Conservation (phyloP, 37 sponge, comb jelly and placozoan genomes). For the Dysidea cf. avara region DNA sequence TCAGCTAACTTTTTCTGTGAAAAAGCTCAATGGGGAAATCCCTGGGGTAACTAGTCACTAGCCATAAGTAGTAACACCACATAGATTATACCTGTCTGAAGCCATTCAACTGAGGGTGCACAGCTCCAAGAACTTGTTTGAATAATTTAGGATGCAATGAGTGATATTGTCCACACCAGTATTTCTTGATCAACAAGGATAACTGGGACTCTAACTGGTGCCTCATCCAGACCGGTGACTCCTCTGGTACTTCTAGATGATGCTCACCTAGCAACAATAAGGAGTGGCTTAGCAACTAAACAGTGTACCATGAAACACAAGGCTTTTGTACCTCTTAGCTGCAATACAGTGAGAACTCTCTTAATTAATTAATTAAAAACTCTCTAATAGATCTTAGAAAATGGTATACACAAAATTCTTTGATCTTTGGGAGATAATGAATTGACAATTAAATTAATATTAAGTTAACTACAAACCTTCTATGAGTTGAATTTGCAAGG, state of each 20-base stretch:
- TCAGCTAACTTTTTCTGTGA: too few relatives aligned
- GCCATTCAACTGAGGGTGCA: slow-evolving; percentile 60
- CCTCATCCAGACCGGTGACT: slow-evolving; percentile 4
- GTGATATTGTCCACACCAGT: slow-evolving; percentile 67
- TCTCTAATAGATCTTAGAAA: too few relatives aligned
- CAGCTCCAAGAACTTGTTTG: slow-evolving; percentile 49
- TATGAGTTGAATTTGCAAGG: too few relatives aligned
- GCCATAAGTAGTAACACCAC: too few relatives aligned
- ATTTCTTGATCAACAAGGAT: slow-evolving; percentile 39
- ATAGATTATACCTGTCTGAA: slow-evolving; percentile 45
- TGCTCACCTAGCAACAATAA: not conserved
- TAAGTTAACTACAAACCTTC: too few relatives aligned
- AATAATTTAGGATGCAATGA: slow-evolving; percentile 41
- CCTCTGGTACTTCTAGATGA: not conserved
- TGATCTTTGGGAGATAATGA: too few relatives aligned
- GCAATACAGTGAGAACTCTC: too few relatives aligned
- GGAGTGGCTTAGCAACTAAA: not conserved
- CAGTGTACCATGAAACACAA: not conserved
- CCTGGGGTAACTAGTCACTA: not conserved
- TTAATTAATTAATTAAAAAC: too few relatives aligned
- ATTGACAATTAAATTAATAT: too few relatives aligned
- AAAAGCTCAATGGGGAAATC: too few relatives aligned
- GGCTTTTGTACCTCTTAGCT: too few relatives aligned
- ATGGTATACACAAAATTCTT: too few relatives aligned
- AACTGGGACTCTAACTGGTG: slow-evolving; percentile 33